These are phyloP conservation scores for Pseudochaenichthys georgianus DNA, from an alignment of 2,797 vertebrate species.

Conservation along the genomic window DNA sequence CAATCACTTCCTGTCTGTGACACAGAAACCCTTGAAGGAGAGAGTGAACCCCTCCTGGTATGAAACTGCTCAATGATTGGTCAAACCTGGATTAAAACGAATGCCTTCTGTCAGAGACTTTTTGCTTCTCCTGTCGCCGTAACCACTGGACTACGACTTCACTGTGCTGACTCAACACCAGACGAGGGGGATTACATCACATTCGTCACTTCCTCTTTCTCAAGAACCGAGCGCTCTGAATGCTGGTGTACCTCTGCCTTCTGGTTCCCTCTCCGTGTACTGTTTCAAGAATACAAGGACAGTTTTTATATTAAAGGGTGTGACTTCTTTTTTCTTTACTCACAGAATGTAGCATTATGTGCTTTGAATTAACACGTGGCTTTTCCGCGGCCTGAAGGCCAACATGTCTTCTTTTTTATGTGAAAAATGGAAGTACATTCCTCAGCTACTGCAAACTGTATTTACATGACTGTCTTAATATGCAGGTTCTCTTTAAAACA, in stretches of 20 bases:
- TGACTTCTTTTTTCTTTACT: slow-evolving; percentile 43
- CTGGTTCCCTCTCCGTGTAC: slow-evolving; percentile 24
- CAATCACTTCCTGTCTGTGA: slow-evolving; percentile 29
- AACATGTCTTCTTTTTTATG: slow-evolving; percentile 29
- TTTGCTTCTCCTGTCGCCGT: slow-evolving; percentile 40
- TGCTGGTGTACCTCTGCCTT: slow-evolving; percentile 46
- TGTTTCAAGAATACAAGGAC: slow-evolving; percentile 23
- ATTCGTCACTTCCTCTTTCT: slow-evolving; percentile 57
- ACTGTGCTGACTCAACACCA: slow-evolving; percentile 50
- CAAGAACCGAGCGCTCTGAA: slow-evolving; percentile 40
- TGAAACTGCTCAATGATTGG: slow-evolving; percentile 67
- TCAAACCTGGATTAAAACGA: slow-evolving; percentile 44
- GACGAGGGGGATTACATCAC: slow-evolving; percentile 52
- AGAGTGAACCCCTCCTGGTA: slow-evolving; percentile 4
- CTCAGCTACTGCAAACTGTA: slow-evolving; percentile 34
- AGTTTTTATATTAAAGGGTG: slow-evolving; percentile 50
- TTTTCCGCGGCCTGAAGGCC: slow-evolving; percentile 39
- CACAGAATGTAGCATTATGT: slow-evolving; percentile 76
- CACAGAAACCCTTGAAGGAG: slow-evolving; percentile 13
- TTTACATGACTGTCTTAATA: slow-evolving; percentile 40
- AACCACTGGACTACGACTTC: slow-evolving; percentile 73
- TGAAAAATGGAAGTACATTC: slow-evolving; percentile 62
- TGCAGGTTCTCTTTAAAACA: slow-evolving; percentile 54
- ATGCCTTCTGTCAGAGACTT: slow-evolving; percentile 62
- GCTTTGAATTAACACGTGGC: slow-evolving; percentile 52